Percentiles rank a stretch among this genome's conserved stretches.
These are phyloP conservation scores for Anoura caudifer DNA, from an alignment of 2,113 vertebrate genomes.

Conservation along the genomic window DNA sequence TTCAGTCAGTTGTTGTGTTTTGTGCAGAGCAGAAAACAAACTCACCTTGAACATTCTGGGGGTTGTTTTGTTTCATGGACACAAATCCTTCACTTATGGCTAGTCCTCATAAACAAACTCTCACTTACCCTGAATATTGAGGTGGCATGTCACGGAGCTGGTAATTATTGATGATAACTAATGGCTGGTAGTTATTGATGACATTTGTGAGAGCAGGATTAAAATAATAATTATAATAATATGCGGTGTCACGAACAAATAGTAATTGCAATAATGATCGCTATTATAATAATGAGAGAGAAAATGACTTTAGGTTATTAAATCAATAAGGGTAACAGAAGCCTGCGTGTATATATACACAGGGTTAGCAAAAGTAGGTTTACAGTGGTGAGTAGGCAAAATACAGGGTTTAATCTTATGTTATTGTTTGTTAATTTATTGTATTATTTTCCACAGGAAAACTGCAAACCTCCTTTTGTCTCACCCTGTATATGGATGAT, in stretches of 20 bases:
- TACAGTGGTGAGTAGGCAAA: not conserved
- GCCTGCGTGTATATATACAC: not conserved
- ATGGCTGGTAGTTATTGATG: conserved; percentile 63
- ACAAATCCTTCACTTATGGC: not conserved
- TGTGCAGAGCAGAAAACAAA: conserved; percentile 44
- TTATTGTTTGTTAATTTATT: not conserved
- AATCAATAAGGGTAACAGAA: conserved; percentile 29
- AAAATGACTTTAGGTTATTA: conserved; percentile 60
- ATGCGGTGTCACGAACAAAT: conserved; percentile 51
- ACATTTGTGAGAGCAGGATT: conserved; percentile 62
- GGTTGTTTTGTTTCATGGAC: not conserved
- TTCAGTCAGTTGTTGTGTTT: not conserved
- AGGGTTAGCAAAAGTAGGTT: not conserved
- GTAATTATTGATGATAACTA: conserved; percentile 61
- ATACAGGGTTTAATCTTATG: not conserved
- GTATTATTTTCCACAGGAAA: not conserved
- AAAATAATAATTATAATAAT: conserved; percentile 75
- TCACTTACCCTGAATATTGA: not conserved
- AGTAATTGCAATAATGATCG: conserved; percentile 67
- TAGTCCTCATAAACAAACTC: not conserved
- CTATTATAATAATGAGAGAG: conserved; percentile 63
- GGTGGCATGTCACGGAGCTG: conserved; percentile 34
- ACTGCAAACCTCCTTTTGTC: not conserved
- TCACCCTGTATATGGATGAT: not conserved
- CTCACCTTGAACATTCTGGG: not conserved